Evolutionary conservation across 1,140 invertebrate genomes (phyloP).

Genomic region (Trichonephila clavata): DNA sequence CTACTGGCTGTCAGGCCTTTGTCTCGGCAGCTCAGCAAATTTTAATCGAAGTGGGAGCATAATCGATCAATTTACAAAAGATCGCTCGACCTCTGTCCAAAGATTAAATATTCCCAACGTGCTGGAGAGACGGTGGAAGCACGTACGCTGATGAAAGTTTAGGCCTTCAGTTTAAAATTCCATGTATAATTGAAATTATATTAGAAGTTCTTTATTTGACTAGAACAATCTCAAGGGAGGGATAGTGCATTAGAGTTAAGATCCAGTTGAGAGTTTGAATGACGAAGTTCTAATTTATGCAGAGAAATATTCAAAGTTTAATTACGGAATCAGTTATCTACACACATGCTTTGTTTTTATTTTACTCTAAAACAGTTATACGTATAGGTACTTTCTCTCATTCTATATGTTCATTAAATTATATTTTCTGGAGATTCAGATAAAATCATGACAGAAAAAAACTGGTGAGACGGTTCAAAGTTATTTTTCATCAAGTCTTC

Average conservation of each 20-base stretch:
- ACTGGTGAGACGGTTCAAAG: no score
- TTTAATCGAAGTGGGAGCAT: constrained; percentile 60
- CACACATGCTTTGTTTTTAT: no score
- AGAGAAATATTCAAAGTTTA: no score
- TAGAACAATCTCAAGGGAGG: not conserved
- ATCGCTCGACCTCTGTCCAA: constrained; percentile 63
- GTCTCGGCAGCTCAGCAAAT: constrained; percentile 55
- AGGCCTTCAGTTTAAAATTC: constrained; percentile 47
- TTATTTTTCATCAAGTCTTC: no score
- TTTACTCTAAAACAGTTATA: no score
- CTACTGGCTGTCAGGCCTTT: constrained; percentile 63
- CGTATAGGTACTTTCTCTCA: no score
- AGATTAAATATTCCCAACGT: constrained; percentile 66
- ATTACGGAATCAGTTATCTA: no score
- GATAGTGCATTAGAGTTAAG: not conserved
- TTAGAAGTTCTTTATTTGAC: constrained; percentile 47
- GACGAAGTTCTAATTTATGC: not conserved
- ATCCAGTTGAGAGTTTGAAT: not conserved
- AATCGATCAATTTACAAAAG: constrained; percentile 75
- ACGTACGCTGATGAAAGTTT: constrained; percentile 14
- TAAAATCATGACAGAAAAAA: no score
- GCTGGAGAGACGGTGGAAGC: not conserved
- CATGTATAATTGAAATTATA: constrained; percentile 44
- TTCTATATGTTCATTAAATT: no score
- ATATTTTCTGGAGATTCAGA: no score